Evolutionary conservation across 2,113 vertebrate species (phyloP).

Genomic region (Aptenodytes forsteri): DNA sequence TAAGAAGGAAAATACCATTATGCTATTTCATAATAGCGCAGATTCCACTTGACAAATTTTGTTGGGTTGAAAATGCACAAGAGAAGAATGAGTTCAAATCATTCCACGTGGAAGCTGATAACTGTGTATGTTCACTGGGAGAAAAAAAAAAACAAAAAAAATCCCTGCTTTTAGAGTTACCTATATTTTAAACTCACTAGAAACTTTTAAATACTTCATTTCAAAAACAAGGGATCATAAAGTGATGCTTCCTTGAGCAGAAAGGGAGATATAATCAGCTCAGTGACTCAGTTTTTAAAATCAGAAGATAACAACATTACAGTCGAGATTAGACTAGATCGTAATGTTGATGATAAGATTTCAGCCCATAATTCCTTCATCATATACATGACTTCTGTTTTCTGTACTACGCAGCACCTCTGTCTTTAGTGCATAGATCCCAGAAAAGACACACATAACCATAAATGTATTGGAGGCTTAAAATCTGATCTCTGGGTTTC

Average conservation of each 20-base stretch:
- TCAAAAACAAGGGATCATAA: background rate
- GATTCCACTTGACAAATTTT: background rate
- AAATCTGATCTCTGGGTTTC: background rate
- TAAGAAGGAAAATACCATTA: background rate
- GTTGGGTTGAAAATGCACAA: background rate
- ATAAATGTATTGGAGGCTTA: background rate
- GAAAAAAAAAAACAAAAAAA: background rate
- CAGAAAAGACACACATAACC: background rate
- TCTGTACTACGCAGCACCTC: background rate
- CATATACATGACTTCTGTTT: background rate
- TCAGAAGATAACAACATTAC: background rate
- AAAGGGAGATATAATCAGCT: background rate
- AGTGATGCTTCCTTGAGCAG: background rate
- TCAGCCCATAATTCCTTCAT: background rate
- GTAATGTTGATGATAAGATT: background rate
- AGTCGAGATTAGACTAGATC: background rate
- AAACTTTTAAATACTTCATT: background rate
- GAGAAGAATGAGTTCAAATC: background rate
- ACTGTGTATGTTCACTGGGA: background rate
- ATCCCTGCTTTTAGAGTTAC: background rate
- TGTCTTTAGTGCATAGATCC: background rate
- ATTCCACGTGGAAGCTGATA: background rate
- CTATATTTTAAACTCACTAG: background rate
- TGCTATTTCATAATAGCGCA: background rate
- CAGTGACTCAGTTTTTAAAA: background rate